These are phyloP conservation scores for Trachemys scripta DNA, from an alignment of 2,113 vertebrate genomes.

Conservation along the genomic window DNA sequence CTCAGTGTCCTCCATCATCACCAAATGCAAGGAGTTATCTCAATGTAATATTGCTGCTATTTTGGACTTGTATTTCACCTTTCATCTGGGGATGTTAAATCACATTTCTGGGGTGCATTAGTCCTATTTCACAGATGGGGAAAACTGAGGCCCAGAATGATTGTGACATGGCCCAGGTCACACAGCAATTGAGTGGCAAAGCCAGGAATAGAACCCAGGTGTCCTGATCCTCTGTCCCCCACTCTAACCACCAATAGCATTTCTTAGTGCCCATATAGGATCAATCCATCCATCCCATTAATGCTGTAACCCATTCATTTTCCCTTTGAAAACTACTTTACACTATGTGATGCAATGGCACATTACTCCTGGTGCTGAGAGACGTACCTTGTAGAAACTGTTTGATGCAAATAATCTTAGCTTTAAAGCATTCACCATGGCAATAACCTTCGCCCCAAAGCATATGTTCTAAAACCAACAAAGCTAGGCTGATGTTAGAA, in stretches of 20 bases:
- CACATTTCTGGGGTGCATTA: accelerated
- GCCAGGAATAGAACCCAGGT: not conserved
- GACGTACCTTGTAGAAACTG: not conserved
- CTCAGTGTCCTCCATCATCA: not conserved
- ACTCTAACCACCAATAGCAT: not conserved
- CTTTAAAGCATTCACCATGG: not conserved
- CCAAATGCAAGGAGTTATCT: not conserved
- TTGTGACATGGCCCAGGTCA: not conserved
- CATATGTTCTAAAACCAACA: not conserved
- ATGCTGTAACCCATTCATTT: not conserved
- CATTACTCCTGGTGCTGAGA: not conserved
- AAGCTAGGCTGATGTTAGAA: not conserved
- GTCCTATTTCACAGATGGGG: not conserved
- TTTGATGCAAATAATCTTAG: accelerated
- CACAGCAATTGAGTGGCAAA: not conserved
- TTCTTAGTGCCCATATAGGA: not conserved
- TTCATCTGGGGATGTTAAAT: not conserved
- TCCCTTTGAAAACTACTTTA: not conserved
- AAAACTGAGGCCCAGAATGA: not conserved
- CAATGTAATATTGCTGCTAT: not conserved
- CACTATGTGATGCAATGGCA: accelerated
- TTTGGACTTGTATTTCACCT: not conserved
- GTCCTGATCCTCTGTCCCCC: not conserved
- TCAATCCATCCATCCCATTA: not conserved
- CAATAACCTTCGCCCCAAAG: not conserved